These are phyloP conservation scores for Triplophysa siluroides DNA, from an alignment of 2,113 vertebrate species.

Conservation along the genomic window DNA sequence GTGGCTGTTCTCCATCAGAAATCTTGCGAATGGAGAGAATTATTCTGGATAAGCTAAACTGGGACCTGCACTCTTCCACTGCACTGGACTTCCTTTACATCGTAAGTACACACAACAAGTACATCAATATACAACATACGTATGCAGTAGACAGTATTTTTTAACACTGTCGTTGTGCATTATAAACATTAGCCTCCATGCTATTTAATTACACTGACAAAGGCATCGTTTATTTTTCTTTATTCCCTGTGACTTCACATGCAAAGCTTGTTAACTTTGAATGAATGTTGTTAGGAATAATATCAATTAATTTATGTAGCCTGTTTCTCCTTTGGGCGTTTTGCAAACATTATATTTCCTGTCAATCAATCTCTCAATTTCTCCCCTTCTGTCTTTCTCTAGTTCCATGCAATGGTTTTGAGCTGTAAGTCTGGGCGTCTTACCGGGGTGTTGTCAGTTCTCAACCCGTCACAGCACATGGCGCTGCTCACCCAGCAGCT, in stretches of 20 bases:
- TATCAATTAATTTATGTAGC: too few relatives aligned
- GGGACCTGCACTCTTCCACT: constrained; percentile 93
- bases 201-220: too few relatives aligned
- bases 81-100: constrained; percentile 97
- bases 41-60: constrained; percentile 94
- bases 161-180: too few relatives aligned
- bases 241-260: too few relatives aligned
- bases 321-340: too few relatives aligned
- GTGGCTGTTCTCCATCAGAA: constrained; percentile 93
- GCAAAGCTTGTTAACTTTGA: too few relatives aligned
- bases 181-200: too few relatives aligned
- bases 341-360: too few relatives aligned
- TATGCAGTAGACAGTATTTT: too few relatives aligned
- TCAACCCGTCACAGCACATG: constrained; percentile 86
- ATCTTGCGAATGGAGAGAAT: constrained; percentile 97
- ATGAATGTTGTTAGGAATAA: too few relatives aligned
- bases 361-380: neutral
- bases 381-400: neutral
- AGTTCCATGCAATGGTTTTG: constrained; percentile 91
- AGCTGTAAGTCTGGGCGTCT: constrained; percentile 81
- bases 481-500: constrained; percentile 83
- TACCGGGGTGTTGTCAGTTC: constrained; percentile 69
- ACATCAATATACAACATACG: too few relatives aligned
- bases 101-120: constrained; percentile 69
- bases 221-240: too few relatives aligned